phyloP scores from a whole-genome alignment of 2,888 invertebrate species.

The Pyrrhia umbra region DNA sequence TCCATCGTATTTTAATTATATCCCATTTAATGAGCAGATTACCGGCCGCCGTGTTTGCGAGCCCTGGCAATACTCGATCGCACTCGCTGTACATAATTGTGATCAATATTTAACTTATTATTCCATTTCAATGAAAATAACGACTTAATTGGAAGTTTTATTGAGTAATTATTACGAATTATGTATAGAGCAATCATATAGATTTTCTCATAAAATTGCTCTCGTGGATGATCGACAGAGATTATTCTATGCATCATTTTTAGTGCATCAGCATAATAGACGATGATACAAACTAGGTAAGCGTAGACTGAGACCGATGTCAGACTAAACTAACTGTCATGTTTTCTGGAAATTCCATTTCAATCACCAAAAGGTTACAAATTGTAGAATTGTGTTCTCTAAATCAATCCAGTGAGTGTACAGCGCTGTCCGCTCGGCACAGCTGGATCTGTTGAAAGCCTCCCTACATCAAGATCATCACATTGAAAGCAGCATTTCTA shows the following conservation, averaged over 20 bases:
- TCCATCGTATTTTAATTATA: constrained; percentile 54
- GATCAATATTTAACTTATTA: constrained; percentile 43
- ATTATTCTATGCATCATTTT: not conserved
- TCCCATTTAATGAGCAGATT: constrained; percentile 51
- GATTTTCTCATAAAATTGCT: no score
- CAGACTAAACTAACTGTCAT: not conserved
- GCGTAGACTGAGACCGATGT: not conserved
- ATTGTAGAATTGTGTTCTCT: not conserved
- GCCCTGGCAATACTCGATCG: constrained; percentile 33
- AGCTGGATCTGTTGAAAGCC: constrained; percentile 35
- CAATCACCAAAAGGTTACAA: not conserved
- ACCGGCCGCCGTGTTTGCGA: constrained; percentile 25
- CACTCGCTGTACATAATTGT: constrained; percentile 22
- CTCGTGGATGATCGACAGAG: no score
- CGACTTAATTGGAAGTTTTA: constrained; percentile 25
- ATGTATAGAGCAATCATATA: not conserved
- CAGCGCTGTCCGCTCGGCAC: not conserved
- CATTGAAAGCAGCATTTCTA: constrained; percentile 50
- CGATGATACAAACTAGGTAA: not conserved
- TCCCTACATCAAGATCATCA: constrained; percentile 36
- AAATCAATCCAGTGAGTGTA: not conserved
- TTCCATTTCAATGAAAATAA: constrained; percentile 18
- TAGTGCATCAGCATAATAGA: not conserved
- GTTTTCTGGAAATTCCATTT: not conserved
- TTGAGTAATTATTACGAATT: constrained; percentile 11